Evolutionary conservation across 1,140 invertebrate species (phyloP), one percentile per base, ranked within the genome.

Genomic region (Pararge aegeria): DNA sequence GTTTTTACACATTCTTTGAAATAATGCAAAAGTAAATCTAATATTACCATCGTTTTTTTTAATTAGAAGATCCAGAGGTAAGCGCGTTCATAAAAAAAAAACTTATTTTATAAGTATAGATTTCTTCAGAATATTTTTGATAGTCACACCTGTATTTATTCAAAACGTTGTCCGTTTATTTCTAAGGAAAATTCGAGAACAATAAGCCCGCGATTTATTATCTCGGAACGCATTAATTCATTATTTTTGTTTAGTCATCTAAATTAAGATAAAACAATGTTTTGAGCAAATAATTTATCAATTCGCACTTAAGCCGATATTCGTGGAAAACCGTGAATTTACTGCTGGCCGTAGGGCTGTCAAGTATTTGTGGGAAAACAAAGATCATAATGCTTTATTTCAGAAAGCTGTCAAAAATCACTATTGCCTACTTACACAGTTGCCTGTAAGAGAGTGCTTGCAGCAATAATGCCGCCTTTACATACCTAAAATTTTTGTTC

Each of bases 181-280:
- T n/a, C 30, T n/a, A 34, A 34, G 30, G 24, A 34, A 34, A 34
- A 1, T 34, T 34, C 30, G 9, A 34, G 30, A 34, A 34, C 30
- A 34, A 42, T 16, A 18, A 16, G 38, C 13, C 37, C 38, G 15
- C 38, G 5, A 15, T 42, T 42, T 18, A 18, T 42, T 42, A 42
- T 42, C 38, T 16, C 16, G 18, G 38, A 42, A 18, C 38, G 13
- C 9, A 16, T 42, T 42, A 42, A 42, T 42, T 42, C 38, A 42
- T 42, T 42, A 42, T 42, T 42, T 42, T 42, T 42, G 38, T 42
- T 42, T 42, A 42, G 38, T 42, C 38, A 42, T 42, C 38, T 42
- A 42, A 42, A 42, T 42, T 42, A 42, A 42, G 38, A 42, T 42
- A 42, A 42, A 42, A 42, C 38, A 42, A 42, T 42, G 18, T 42